phyloP scores from a whole-genome alignment of 2,888 invertebrate genomes.

The Tipula confusa region DNA sequence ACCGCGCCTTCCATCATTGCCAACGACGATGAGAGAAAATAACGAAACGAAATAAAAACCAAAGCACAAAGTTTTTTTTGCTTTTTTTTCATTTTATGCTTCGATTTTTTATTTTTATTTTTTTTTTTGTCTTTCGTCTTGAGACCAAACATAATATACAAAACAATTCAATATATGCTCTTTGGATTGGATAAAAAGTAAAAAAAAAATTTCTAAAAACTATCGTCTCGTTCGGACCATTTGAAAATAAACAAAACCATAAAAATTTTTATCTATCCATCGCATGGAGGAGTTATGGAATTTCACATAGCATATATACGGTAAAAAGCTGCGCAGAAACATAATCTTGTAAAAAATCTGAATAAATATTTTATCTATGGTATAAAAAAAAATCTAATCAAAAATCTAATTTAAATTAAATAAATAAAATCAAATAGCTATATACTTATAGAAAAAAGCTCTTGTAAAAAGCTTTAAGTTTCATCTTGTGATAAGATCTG shows the following conservation, averaged over 20 bases:
- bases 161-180: not conserved
- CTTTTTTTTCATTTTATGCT: not conserved
- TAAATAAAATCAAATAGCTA: not conserved
- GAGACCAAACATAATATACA: constrained; percentile 14
- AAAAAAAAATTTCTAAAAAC: not conserved
- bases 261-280: not conserved
- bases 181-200: not conserved
- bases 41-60: not conserved
- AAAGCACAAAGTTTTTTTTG: not conserved
- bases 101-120: not conserved
- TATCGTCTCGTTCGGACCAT: not conserved
- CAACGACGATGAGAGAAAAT: not conserved
- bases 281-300: not conserved
- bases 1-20: constrained; percentile 27
- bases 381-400: not conserved
- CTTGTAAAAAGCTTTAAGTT: not conserved
- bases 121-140: not conserved
- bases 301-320: not conserved
- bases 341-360: not conserved
- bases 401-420: constrained; percentile 8
- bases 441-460: not conserved
- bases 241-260: not conserved
- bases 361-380: not conserved
- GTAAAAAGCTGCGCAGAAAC: not conserved
- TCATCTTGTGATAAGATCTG: not conserved